Evolutionary conservation across 2,797 vertebrate genomes (phyloP).

Genomic region (Botia almorhae): DNA sequence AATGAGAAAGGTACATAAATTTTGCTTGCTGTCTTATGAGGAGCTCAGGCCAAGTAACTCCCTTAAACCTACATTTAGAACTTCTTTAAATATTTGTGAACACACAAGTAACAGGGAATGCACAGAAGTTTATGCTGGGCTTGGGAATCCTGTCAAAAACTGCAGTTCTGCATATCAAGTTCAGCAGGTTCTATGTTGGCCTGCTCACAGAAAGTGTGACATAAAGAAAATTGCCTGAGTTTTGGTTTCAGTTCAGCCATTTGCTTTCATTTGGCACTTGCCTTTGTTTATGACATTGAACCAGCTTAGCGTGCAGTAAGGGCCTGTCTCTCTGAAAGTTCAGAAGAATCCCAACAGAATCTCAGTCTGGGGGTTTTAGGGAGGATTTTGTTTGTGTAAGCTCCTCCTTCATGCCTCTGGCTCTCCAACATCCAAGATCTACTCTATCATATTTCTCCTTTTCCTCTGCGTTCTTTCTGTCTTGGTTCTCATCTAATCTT

Average conservation of each 20-base stretch:
- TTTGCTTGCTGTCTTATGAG: too few relatives aligned
- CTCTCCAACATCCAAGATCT: constrained; percentile 5
- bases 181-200: neutral
- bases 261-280: neutral
- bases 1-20: too few relatives aligned
- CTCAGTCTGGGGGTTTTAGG: neutral
- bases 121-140: too few relatives aligned
- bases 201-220: neutral
- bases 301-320: neutral
- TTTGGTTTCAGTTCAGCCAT: constrained; percentile 10
- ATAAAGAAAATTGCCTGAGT: neutral
- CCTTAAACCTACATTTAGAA: too few relatives aligned
- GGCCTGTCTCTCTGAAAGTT: constrained; percentile 1
- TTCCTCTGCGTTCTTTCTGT: constrained; percentile 9
- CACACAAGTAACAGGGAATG: neutral
- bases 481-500: constrained; percentile 22
- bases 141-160: neutral
- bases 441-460: constrained; percentile 21
- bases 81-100: neutral
- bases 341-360: neutral
- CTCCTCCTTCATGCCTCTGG: constrained; percentile 10
- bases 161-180: neutral
- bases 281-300: neutral
- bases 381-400: constrained; percentile 13
- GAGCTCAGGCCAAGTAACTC: too few relatives aligned